Evolutionary conservation across 2,888 invertebrate species (phyloP).

Genomic region (Proisotoma minuta): DNA sequence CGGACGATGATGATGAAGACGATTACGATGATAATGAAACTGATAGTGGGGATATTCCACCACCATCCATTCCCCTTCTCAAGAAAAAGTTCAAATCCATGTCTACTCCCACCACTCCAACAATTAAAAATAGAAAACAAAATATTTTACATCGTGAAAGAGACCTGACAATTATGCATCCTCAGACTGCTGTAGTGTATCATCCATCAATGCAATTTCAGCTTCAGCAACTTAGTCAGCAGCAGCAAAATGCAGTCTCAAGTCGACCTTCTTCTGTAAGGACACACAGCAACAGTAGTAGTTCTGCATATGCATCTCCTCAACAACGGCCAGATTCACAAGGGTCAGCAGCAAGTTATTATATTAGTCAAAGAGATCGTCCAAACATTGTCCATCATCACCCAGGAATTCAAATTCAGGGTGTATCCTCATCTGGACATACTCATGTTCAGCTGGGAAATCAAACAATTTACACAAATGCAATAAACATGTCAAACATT

Average conservation of each 20-base stretch:
- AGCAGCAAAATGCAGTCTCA: not conserved
- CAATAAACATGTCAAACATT: constrained; percentile 1
- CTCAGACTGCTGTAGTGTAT: not conserved
- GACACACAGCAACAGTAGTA: no score
- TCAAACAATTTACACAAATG: constrained; percentile 10
- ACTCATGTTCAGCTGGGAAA: not conserved
- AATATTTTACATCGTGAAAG: not conserved
- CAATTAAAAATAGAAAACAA: no score
- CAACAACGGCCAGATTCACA: not conserved
- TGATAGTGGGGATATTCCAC: constrained; percentile 2
- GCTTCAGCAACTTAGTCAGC: not conserved
- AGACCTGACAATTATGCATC: not conserved
- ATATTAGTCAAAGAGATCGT: not conserved
- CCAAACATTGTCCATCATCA: not conserved
- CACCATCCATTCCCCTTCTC: not conserved
- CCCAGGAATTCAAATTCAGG: not conserved
- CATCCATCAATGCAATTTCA: not conserved
- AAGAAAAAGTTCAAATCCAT: not conserved
- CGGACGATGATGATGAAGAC: constrained; percentile 6
- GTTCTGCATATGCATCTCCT: no score
- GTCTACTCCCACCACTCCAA: not conserved
- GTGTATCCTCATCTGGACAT: not conserved
- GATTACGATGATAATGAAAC: constrained; percentile 22
- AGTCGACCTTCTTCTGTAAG: no score
- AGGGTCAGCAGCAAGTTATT: not conserved